Evolutionary conservation across 1,140 invertebrate genomes (phyloP), one percentile per base, ranked within the genome.

Genomic region (Cydia fagiglandana): DNA sequence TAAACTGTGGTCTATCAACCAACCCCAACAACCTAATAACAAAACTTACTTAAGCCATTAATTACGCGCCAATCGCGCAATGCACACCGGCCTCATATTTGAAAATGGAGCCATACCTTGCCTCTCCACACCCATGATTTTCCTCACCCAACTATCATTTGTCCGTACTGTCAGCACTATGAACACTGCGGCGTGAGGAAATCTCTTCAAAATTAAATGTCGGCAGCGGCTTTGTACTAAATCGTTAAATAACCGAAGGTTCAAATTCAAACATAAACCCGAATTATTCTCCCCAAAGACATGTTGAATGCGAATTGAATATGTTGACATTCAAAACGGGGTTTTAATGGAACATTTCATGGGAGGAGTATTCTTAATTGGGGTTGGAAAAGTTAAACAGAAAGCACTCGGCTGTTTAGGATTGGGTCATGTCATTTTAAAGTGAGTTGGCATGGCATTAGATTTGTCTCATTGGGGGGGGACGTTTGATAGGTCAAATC

Each of bases 181-280:
- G 9, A 7, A 1, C 34, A 70, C 66, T 70, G 66, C 34, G 64
- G 12, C 30, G n/a, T 10, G 3, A 41, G 13, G n/a, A 70, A 70
- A 70, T 70, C 66, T 38, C 66, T 70, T 70, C 30, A 24, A 45
- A 70, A 70, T 70, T 70, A 70, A 70, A 70, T 70, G 66, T 38
- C 66, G 34, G 34, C 66, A 45, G n/a, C n/a, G 66, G 66, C 66
- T 70, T 70, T 70, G 66, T 70, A 38, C 30, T 70, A 70, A 70
- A 70, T 38, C 66, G 15, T 70, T 70, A 41, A 70, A 70, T 38
- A 45, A 45, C 66, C 9, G 10, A 70, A 70, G 34, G 15, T 41
- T 70, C 17, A 38, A 70, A 38, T 41, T 70, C 17, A 38, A 70
- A 38, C n/a, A 41, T 30, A 34, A 38, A 38, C 38, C 34, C n/a